Evolutionary conservation across 2,113 vertebrate genomes (phyloP).

Genomic region (Sorex araneus): DNA sequence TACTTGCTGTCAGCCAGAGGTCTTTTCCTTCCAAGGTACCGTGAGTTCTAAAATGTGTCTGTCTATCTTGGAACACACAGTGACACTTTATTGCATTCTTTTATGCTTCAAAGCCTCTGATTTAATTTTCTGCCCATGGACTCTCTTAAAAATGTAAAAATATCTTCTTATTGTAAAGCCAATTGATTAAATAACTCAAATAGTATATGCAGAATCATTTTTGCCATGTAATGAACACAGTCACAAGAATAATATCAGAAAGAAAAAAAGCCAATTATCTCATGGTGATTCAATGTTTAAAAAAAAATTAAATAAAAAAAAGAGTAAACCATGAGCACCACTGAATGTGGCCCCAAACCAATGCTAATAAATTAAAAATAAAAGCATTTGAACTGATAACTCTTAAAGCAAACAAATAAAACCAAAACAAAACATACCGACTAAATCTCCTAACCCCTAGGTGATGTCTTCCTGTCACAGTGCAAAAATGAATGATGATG

Average conservation of each 20-base stretch:
- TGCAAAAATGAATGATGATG: background rate
- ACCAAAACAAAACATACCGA: background rate
- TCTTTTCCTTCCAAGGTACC: background rate
- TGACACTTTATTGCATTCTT: background rate
- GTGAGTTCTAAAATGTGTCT: background rate
- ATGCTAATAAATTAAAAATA: no score
- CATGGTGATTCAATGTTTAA: no score
- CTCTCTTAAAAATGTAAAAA: background rate
- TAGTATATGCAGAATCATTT: background rate
- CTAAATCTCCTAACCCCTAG: background rate
- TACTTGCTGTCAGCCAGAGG: background rate
- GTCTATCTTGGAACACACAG: background rate
- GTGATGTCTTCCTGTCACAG: background rate
- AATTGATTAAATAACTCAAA: conserved; percentile 14
- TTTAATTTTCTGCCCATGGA: background rate
- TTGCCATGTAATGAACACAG: background rate
- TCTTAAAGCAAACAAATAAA: no score
- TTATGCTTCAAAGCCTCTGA: background rate
- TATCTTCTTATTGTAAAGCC: background rate
- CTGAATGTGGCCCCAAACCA: no score
- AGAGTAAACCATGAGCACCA: no score
- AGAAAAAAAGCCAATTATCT: no score
- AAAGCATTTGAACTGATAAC: no score
- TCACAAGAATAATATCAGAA: background rate
- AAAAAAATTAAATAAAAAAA: no score